A percentile compares a stretch with the other conserved stretches of the same genome.
phyloP scores from a whole-genome alignment of 2,888 invertebrate species.

The Drosophila algonquin region DNA sequence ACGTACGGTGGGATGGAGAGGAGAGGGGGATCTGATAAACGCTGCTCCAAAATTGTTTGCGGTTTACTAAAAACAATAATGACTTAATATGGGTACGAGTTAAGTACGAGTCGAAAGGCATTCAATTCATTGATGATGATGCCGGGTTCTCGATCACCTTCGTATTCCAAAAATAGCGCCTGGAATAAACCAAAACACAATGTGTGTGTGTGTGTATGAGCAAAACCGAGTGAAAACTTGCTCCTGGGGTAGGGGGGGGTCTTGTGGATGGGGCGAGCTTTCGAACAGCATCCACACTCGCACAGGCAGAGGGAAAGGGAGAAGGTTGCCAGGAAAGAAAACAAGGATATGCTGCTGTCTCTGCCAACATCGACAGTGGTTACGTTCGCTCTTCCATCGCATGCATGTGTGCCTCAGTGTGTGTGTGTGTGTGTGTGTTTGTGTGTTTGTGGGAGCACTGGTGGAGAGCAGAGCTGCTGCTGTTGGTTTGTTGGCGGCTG shows the following conservation, averaged over 20 bases:
- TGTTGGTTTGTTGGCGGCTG: slow-evolving; percentile 60
- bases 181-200: slow-evolving; percentile 39
- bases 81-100: slow-evolving; percentile 27
- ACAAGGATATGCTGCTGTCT: slow-evolving; percentile 58
- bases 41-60: slow-evolving; percentile 4
- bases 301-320: slow-evolving; percentile 41
- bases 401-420: slow-evolving; percentile 18
- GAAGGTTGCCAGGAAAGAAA: slow-evolving; percentile 62
- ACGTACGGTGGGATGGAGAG: not conserved
- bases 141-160: slow-evolving; percentile 42
- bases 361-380: slow-evolving; percentile 67
- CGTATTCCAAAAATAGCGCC: slow-evolving; percentile 38
- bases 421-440: slow-evolving; percentile 29
- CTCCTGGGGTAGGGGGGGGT: slow-evolving; percentile 28
- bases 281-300: slow-evolving; percentile 69
- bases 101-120: slow-evolving; percentile 16
- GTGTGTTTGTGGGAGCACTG: slow-evolving; percentile 11
- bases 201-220: slow-evolving; percentile 8
- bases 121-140: slow-evolving; percentile 39
- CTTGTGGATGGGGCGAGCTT: slow-evolving; percentile 24
- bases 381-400: slow-evolving; percentile 60
- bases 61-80: slow-evolving; percentile 12
- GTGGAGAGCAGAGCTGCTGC: slow-evolving; percentile 14
- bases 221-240: slow-evolving; percentile 59
- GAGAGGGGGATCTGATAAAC: slow-evolving; percentile 13